Percentiles rank a stretch among this genome's conserved stretches.
phyloP scores from a whole-genome alignment of 2,797 vertebrate genomes.

The Liparis tanakae region DNA sequence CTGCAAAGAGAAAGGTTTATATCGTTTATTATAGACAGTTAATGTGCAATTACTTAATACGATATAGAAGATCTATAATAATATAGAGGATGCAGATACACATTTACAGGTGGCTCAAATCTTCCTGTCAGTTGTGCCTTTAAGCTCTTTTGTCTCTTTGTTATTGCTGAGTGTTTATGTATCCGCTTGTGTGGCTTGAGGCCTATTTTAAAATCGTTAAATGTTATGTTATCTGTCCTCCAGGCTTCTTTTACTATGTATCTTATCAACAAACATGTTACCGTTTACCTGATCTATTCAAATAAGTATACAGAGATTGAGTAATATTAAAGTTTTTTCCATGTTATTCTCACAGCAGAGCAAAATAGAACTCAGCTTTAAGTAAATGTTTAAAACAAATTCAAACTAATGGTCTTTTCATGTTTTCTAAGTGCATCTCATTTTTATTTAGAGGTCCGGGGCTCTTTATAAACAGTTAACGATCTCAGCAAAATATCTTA shows the following conservation, averaged over 20 bases:
- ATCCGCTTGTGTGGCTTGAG: not conserved
- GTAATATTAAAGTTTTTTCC: not conserved
- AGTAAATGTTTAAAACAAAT: not conserved
- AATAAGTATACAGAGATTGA: not conserved
- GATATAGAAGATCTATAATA: not conserved
- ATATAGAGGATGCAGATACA: not conserved
- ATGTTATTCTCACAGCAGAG: not conserved
- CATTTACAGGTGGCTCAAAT: not conserved
- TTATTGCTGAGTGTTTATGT: not conserved
- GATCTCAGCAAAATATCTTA: not conserved
- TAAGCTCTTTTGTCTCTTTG: not conserved
- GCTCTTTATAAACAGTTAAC: not conserved
- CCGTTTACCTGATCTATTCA: not conserved
- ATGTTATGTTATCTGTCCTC: not conserved
- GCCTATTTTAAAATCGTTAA: not conserved
- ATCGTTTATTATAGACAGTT: conserved; percentile 6
- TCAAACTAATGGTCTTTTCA: not conserved
- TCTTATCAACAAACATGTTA: not conserved
- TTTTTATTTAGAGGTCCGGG: not conserved
- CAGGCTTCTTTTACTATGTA: not conserved
- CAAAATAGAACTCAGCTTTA: not conserved
- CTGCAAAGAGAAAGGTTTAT: conserved; percentile 70
- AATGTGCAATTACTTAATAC: too few species aligned
- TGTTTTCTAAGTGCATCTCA: not conserved
- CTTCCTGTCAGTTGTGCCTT: not conserved